A percentile compares a stretch with the other conserved stretches of the same genome.
These are phyloP conservation scores for Artemia franciscana DNA, from an alignment of 1,140 invertebrate genomes.

Conservation along the genomic window DNA sequence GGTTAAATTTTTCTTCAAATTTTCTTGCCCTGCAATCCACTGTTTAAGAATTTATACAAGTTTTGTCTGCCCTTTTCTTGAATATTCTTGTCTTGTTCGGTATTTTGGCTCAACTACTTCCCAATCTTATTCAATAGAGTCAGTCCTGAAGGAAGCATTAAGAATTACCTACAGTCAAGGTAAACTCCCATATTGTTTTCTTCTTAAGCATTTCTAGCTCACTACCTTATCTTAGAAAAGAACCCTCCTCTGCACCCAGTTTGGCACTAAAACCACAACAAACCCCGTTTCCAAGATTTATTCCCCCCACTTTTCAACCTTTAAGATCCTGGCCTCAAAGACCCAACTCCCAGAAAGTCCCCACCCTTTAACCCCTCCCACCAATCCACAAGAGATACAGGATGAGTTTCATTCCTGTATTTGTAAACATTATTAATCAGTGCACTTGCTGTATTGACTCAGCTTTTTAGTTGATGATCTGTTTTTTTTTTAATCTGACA, in stretches of 20 bases:
- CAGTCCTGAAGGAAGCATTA: neutral
- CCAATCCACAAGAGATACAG: neutral
- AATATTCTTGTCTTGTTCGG: too few species aligned
- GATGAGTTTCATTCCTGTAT: neutral
- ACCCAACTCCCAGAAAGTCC: neutral
- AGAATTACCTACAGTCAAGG: neutral
- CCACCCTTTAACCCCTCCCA: neutral
- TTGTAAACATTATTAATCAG: neutral
- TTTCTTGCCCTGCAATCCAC: too few species aligned
- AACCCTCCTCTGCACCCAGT: neutral
- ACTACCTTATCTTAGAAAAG: neutral
- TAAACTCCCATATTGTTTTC: neutral
- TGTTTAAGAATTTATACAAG: too few species aligned
- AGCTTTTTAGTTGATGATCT: neutral
- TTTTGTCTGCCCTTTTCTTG: too few species aligned
- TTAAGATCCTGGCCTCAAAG: neutral
- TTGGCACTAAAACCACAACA: neutral
- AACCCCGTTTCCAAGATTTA: neutral
- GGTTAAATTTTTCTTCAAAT: too few species aligned
- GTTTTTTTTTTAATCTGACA: too few species aligned
- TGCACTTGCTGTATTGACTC: neutral
- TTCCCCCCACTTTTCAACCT: neutral
- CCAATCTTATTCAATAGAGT: neutral
- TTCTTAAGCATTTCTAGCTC: too few species aligned
- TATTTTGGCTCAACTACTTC: neutral